Evolutionary conservation across 2,113 vertebrate species (phyloP), one percentile per base, ranked within the genome.

Genomic region (Herpetotheres cachinnans): DNA sequence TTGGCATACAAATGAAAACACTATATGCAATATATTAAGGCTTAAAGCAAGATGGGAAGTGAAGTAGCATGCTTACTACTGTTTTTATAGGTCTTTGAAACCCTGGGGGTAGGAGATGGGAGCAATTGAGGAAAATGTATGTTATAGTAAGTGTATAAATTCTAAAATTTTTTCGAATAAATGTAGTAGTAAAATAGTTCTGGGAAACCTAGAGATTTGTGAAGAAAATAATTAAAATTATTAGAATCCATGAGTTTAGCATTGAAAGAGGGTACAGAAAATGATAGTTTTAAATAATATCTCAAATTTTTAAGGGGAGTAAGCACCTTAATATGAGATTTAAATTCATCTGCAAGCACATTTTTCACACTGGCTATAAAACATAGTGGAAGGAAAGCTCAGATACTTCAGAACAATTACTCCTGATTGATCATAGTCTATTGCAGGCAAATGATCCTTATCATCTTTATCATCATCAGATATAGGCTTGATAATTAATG

Each of bases 121-220:
- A 89, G 2, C 0, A 81, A 19, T 0, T 38, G 10, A 10, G 0
- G 10, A 58, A 62, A 32, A 25, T 2, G 1, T 46, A 26, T 56
- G 6, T 70, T 78, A 19, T 50, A 49, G 32, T 30, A 66, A 67
- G 9, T 10, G 1, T 44, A 56, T 47, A 77, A 44, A 65, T 65
- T 72, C 22, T 65, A 59, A 7, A 6, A 9, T 3, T 8, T 73
- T 89, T 80, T 40, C 17, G 32, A 67, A n/a, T 56, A 52, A 62
- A 49, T 38, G 5, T 6, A 20, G 9, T 26, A 49, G 13, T 16
- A 40, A 71, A 76, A 83, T 11, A n/a, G 10, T 40, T 70, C 21
- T 36, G 12, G 21, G 16, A 69, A 91, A 61, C 6, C 8, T 38
- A 17, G 18, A 55, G 1, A 26, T 65, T 25, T 36, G 2, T 73